Percentiles rank a stretch among this genome's conserved stretches.
These are phyloP conservation scores for Oreochromis grahami DNA, from an alignment of 2,797 vertebrate species.

Conservation along the genomic window DNA sequence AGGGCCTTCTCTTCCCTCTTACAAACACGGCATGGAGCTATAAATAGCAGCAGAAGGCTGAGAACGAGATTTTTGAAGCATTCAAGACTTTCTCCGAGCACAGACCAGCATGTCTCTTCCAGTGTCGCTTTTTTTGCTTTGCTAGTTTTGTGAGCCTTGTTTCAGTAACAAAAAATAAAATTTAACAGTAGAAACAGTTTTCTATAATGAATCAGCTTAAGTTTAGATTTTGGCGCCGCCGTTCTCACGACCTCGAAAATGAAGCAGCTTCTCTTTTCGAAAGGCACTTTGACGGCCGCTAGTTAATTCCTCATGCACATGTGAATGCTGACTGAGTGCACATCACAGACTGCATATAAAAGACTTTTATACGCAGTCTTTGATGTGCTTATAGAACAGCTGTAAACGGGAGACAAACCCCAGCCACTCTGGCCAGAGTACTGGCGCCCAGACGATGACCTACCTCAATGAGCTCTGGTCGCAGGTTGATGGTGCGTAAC, in stretches of 20 bases:
- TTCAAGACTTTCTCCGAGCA: background rate
- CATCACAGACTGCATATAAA: background rate
- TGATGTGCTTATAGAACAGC: background rate
- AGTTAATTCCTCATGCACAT: conserved; percentile 15
- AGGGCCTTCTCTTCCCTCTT: background rate
- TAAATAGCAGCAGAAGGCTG: background rate
- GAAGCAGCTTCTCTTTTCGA: background rate
- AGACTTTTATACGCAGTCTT: background rate
- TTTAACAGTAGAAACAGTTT: background rate
- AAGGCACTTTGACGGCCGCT: background rate
- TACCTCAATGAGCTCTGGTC: conserved; percentile 87
- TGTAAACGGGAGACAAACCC: background rate
- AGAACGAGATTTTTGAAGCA: background rate
- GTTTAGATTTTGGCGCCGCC: background rate
- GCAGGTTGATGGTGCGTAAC: conserved; percentile 90
- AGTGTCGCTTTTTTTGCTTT: background rate
- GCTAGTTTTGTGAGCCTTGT: background rate
- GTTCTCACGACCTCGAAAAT: background rate
- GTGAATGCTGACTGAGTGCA: conserved; percentile 2
- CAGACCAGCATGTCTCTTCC: background rate
- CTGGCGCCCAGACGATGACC: background rate
- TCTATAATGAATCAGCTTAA: background rate
- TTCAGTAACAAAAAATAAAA: background rate
- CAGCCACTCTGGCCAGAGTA: background rate
- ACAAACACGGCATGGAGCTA: background rate